Evolutionary conservation across 2,888 invertebrate genomes (phyloP).

Genomic region (Pristionchus fissidentatus): DNA sequence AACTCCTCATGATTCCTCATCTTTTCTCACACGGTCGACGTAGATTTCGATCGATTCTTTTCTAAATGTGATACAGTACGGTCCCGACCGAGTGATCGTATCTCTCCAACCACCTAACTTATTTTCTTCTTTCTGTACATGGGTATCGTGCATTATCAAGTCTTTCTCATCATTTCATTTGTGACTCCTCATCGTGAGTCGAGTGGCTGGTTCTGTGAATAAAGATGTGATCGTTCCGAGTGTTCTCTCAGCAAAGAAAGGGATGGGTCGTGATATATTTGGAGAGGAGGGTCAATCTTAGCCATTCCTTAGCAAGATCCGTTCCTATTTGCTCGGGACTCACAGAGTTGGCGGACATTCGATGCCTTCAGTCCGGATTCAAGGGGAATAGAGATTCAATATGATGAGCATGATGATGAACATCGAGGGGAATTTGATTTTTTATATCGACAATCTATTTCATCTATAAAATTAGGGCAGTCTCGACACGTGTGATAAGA

Average conservation of each 20-base stretch:
- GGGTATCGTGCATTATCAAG: background rate
- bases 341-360: too few species aligned
- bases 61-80: too few species aligned
- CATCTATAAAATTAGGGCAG: slow-evolving; percentile 5
- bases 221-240: slow-evolving; percentile 28
- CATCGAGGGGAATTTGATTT: background rate
- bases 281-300: slow-evolving; percentile 19
- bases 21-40: slow-evolving; percentile 23
- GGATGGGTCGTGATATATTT: slow-evolving; percentile 28
- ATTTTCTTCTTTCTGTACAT: slow-evolving; percentile 2
- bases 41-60: background rate
- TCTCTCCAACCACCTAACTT: slow-evolving; percentile 9
- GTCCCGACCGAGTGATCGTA: background rate
- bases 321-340: slow-evolving; percentile 4
- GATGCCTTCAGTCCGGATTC: too few species aligned
- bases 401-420: background rate
- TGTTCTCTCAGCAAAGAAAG: slow-evolving; percentile 38
- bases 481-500: background rate
- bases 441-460: too few species aligned
- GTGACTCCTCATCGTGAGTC: background rate
- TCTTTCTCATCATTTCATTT: background rate
- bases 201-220: slow-evolving; percentile 26
- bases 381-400: too few species aligned
- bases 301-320: background rate
- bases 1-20: slow-evolving; percentile 28